Evolutionary conservation across 2,888 invertebrate genomes (phyloP), one percentile per base, ranked within the genome.

Genomic region (Apamea epomidion): DNA sequence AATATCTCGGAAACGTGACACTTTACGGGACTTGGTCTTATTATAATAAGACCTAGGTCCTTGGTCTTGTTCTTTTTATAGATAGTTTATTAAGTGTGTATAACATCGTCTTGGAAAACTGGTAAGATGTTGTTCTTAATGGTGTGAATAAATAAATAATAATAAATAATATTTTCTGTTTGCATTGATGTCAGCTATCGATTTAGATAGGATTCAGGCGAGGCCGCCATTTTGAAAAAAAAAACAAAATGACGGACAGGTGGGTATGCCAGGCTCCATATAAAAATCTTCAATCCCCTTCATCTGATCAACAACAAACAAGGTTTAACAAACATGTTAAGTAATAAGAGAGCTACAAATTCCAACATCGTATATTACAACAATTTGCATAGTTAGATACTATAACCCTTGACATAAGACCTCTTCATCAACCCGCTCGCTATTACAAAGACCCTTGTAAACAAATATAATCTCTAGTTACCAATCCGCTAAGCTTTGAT

Each of bases 391-490:
- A 37, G 37, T 72, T 74, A 37, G 37, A 37, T 37, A 71, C 54
- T 25, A 42, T 54, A 21, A 74, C 48, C 48, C 67, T 72, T 58
- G 62, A 83, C 32, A 71, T 42, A 64, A 65, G 74, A 65, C 25
- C 69, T 62, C 73, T 85, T 74, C 65, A 74, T 67, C 45, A 74
- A 32, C 25, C n/a, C 64, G 16, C 65, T 74, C 18, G 14, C 29
- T 75, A 42, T 54, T 48, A 70, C 65, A 75, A 68, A 78, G 58
- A 42, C 54, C 65, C 60, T 68, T 80, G 68, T 80, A 68, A 81
- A 85, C 75, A 80, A 82, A 75, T 60, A 83, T 72, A 76, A 80
- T 80, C 83, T 82, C 82, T 70, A 67, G 76, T 88, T 84, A 88
- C 80, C 65, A 79, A 71, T 79, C 76, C 68, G 69, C 58, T 67